Conservation (phyloP, 2,888 invertebrate genomes). For the Drosophila falleni region DNA sequence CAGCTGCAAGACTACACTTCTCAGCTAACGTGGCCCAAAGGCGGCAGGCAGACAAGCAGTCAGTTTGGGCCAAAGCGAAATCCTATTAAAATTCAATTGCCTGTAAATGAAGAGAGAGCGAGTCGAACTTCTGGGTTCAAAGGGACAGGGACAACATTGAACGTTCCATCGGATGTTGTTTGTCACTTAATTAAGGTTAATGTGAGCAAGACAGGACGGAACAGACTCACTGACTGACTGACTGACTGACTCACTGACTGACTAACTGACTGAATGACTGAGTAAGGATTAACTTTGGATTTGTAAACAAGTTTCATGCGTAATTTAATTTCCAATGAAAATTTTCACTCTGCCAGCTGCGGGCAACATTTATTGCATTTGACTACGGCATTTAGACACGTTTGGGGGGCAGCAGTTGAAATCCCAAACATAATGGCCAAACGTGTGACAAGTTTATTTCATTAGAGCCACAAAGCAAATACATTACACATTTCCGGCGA, state of each 20-base stretch:
- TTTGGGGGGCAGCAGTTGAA: not conserved
- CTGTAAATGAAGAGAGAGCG: conserved; percentile 71
- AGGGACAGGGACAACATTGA: conserved; percentile 10
- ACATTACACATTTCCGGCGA: conserved; percentile 45
- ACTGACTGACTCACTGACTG: conserved; percentile 5
- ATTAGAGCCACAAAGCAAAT: conserved; percentile 55
- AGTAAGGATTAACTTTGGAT: conserved; percentile 71
- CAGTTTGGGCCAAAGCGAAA: conserved; percentile 52
- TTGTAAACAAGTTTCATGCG: conserved; percentile 78
- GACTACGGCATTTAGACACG: conserved; percentile 39
- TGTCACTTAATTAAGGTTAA: conserved; percentile 81
- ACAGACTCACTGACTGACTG: conserved; percentile 3
- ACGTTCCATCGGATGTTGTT: conserved; percentile 59
- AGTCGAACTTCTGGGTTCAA: conserved; percentile 38
- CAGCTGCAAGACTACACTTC: conserved; percentile 27
- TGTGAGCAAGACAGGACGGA: conserved; percentile 54
- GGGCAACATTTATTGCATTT: conserved; percentile 60
- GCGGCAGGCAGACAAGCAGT: conserved; percentile 3
- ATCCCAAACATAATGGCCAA: conserved; percentile 32
- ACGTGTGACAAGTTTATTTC: conserved; percentile 69
- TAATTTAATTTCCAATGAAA: conserved; percentile 76
- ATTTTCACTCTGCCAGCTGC: conserved; percentile 50
- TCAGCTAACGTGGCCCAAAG: conserved; percentile 26
- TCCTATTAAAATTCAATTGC: conserved; percentile 80
- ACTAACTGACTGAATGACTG: conserved; percentile 40